Evolutionary conservation across 2,113 vertebrate genomes (phyloP), one percentile per base, ranked within the genome.

Genomic region (Chaetodon auriga): DNA sequence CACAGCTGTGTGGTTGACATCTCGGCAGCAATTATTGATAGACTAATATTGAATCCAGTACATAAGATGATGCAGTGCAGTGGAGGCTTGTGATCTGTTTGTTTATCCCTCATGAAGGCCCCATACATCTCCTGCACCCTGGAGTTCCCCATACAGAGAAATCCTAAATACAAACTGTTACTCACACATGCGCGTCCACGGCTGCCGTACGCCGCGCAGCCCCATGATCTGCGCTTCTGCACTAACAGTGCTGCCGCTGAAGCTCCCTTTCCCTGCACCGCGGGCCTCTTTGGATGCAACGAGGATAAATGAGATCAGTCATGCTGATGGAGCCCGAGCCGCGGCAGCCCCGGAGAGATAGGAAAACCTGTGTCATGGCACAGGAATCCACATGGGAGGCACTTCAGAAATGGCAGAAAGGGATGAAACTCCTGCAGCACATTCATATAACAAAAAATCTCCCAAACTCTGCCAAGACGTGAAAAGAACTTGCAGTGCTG

Each of bases 231-330:
- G 60, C 68, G 74, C 78, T 21, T 62, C 69, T 69, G 68, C 76
- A 45, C 63, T 62, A 62, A 83, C 74, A 51, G 45, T 46, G 49
- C 54, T 19, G 46, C 64, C 18, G 61, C 55, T 62, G 77, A 71
- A 79, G 55, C 75, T 73, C 64, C 64, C 41, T 36, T 58, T 11
- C 74, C 75, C 73, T 72, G 54, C 69, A 79, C 64, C 82, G 65
- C 23, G 45, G 71, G 79, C 86, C 76, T 78, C 70, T 87, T 71
- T 80, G 79, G 86, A 91, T 89, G 82, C 41, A 38, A 83, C 65
- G 41, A 23, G 83, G 77, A 90, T 90, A 88, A 89, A 92, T 89
- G 84, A 88, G 90, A 91, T 92, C 93, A 88, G 88, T 90, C 89
- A 87, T 86, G 86, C 82, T 83, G 89, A 92, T 87, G 80, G 87